These are phyloP conservation scores for Rhinoraja longicauda DNA, from an alignment of 2,797 vertebrate genomes.

Conservation along the genomic window DNA sequence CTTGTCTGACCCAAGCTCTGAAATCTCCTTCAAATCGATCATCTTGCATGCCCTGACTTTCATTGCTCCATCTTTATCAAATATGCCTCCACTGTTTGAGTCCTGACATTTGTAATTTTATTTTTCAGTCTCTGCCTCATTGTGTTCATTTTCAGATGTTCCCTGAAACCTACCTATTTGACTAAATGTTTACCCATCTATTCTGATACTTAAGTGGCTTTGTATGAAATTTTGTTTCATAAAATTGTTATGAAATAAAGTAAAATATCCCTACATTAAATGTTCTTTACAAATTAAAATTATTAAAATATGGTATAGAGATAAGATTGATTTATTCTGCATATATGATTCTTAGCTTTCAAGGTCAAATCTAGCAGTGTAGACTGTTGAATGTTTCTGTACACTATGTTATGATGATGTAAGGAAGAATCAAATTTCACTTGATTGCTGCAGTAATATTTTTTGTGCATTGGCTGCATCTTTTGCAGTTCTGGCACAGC, in stretches of 20 bases:
- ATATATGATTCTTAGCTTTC: background rate
- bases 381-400: background rate
- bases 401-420: background rate
- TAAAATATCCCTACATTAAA: background rate
- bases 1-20: background rate
- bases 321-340: background rate
- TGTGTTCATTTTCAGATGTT: background rate
- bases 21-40: background rate
- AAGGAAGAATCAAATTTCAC: constrained; percentile 14
- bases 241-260: background rate
- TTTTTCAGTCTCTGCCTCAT: background rate
- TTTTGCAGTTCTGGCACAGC: constrained; percentile 11
- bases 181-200: background rate
- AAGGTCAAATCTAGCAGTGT: background rate
- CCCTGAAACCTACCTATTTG: background rate
- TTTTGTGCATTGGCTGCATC: constrained; percentile 28
- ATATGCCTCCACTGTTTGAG: background rate
- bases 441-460: background rate
- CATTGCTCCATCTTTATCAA: background rate
- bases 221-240: background rate
- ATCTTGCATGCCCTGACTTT: background rate
- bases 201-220: background rate
- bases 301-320: background rate
- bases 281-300: background rate
- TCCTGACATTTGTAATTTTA: background rate